Evolutionary conservation across 2,113 vertebrate genomes (phyloP).

Genomic region (Crotalus helleri): DNA sequence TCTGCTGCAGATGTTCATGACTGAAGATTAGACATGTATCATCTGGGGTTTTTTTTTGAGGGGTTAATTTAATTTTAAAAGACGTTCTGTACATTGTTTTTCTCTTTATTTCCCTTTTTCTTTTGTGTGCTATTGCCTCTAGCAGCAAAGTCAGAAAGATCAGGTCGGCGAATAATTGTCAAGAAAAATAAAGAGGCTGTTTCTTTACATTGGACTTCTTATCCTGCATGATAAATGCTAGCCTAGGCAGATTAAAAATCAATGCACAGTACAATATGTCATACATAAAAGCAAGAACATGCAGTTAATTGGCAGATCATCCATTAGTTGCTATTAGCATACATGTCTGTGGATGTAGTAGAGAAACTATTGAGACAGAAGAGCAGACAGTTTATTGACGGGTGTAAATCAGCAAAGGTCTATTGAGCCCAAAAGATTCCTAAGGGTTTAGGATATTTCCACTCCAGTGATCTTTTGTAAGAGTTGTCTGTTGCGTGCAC

Average conservation of each 20-base stretch:
- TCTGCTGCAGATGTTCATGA: neutral
- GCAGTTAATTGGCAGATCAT: constrained; percentile 52
- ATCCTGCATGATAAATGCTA: constrained; percentile 54
- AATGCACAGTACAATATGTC: constrained; percentile 57
- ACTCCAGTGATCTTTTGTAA: neutral
- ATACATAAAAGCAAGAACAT: constrained; percentile 46
- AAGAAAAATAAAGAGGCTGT: constrained; percentile 60
- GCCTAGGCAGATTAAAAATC: constrained; percentile 65
- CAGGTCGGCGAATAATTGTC: constrained; percentile 54
- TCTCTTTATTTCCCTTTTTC: constrained; percentile 16
- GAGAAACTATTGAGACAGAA: constrained; percentile 15
- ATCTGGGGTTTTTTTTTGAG: constrained; percentile 23
- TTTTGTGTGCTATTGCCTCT: constrained; percentile 42
- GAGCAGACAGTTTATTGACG: constrained; percentile 35
- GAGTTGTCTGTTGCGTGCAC: neutral
- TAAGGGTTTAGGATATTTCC: constrained; percentile 16
- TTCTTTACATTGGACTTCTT: constrained; percentile 53
- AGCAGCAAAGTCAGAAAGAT: constrained; percentile 4
- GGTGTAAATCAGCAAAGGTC: constrained; percentile 7
- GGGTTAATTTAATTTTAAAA: constrained; percentile 48
- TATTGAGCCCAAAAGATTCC: constrained; percentile 8
- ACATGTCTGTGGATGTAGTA: constrained; percentile 2
- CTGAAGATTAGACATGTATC: neutral
- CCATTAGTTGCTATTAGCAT: constrained; percentile 45
- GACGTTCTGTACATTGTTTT: neutral